A percentile compares a stretch with the other conserved stretches of the same genome.
Conservation (phyloP, 2,113 vertebrate species). For the Artemisiospiza belli region DNA sequence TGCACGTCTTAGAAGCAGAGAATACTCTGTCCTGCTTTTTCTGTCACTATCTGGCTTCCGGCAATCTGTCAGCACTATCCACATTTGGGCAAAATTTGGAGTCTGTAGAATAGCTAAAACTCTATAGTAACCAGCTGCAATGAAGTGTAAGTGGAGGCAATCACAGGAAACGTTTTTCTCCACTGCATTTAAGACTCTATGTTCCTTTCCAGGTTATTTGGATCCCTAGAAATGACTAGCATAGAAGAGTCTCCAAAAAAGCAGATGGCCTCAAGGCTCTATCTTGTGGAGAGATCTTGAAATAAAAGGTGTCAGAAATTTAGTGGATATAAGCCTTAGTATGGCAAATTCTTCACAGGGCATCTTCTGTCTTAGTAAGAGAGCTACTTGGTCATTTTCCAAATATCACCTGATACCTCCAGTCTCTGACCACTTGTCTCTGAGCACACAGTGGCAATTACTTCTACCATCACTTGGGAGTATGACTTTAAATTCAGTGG, state of each 20-base stretch:
- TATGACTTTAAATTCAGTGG: background rate
- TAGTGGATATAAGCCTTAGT: background rate
- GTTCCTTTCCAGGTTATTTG: background rate
- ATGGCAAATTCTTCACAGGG: background rate
- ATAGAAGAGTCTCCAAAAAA: background rate
- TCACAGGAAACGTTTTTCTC: background rate
- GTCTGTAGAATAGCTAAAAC: background rate
- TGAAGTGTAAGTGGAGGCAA: background rate
- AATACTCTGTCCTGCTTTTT: background rate
- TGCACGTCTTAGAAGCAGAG: background rate
- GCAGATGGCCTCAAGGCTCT: background rate
- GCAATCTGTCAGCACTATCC: conserved; percentile 13
- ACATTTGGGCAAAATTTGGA: background rate
- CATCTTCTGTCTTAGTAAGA: background rate
- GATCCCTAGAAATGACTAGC: background rate
- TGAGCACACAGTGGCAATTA: background rate
- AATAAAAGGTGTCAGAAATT: background rate
- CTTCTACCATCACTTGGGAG: background rate
- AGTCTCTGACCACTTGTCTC: background rate
- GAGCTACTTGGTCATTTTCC: background rate
- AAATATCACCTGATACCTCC: background rate
- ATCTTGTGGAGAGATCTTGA: background rate
- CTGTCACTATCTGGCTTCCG: background rate
- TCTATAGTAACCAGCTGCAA: background rate
- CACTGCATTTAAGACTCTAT: background rate